Evolutionary conservation across 2,888 invertebrate species (phyloP).

Genomic region (Phalangium opilio): DNA sequence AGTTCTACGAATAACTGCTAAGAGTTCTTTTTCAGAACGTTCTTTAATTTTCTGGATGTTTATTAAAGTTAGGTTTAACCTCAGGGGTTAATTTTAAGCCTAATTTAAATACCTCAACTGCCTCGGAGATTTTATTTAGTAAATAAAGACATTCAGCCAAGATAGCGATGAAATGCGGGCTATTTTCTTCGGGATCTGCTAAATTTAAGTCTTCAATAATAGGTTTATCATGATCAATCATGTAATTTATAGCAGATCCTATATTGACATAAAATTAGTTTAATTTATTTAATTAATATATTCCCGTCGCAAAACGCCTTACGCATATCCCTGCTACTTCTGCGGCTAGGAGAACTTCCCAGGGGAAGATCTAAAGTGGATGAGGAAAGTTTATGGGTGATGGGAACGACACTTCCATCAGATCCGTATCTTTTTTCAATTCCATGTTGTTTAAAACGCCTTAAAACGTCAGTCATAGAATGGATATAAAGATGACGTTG

Average conservation of each 20-base stretch:
- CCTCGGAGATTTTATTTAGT: conserved; percentile 65
- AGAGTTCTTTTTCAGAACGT: conserved; percentile 64
- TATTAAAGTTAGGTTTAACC: no score
- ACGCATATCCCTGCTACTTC: no score
- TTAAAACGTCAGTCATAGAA: conserved; percentile 12
- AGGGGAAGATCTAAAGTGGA: no score
- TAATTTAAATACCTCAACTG: conserved; percentile 55
- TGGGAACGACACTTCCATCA: conserved; percentile 1
- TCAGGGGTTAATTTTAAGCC: no score
- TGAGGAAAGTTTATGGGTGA: background rate
- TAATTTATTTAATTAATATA: no score
- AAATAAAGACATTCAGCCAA: conserved; percentile 71
- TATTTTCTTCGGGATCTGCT: conserved; percentile 31
- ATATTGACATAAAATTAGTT: no score
- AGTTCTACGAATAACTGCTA: conserved; percentile 60
- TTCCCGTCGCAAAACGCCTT: no score
- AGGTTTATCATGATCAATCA: conserved; percentile 1
- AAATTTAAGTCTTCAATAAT: conserved; percentile 21
- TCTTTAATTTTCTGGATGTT: conserved; percentile 59
- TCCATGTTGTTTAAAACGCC: conserved; percentile 11
- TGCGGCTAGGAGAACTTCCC: no score
- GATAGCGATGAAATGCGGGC: conserved; percentile 52
- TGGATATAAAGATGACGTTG: conserved; percentile 50
- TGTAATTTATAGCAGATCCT: no score
- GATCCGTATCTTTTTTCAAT: conserved; percentile 3